Conservation (phyloP, 2,113 vertebrate genomes). For the Triplophysa dalaica region DNA sequence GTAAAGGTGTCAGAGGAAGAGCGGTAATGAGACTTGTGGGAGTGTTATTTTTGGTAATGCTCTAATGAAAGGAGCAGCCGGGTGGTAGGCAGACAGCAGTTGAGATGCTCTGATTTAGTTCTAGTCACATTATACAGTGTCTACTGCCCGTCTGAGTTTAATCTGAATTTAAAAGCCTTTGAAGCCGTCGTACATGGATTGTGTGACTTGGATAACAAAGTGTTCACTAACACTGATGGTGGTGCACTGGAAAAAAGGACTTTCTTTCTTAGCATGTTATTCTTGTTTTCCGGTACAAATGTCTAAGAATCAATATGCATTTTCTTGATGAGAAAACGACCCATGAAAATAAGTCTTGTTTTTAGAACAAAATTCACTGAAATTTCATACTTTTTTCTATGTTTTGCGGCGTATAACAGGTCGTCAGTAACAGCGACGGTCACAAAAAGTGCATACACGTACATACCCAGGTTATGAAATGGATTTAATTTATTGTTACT, state of each 20-base stretch:
- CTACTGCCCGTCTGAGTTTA: slow-evolving; percentile 27
- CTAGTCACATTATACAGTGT: slow-evolving; percentile 25
- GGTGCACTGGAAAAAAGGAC: too few relatives aligned
- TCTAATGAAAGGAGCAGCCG: slow-evolving; percentile 48
- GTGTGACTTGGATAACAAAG: not conserved
- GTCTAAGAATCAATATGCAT: too few relatives aligned
- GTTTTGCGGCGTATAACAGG: too few relatives aligned
- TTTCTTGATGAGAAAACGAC: too few relatives aligned
- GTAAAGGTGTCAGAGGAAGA: slow-evolving; percentile 39
- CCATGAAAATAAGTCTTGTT: too few relatives aligned
- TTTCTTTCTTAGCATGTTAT: too few relatives aligned
- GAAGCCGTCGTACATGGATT: not conserved
- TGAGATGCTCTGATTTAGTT: slow-evolving; percentile 45
- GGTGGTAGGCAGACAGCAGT: slow-evolving; percentile 44
- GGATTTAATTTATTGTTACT: too few relatives aligned
- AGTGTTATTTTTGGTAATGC: slow-evolving; percentile 54
- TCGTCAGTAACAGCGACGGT: too few relatives aligned
- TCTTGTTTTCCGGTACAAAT: too few relatives aligned
- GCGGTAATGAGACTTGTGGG: slow-evolving; percentile 43
- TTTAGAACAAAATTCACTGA: too few relatives aligned
- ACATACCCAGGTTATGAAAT: not conserved
- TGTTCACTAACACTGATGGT: slow-evolving; percentile 1
- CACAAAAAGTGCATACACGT: too few relatives aligned
- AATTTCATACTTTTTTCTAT: too few relatives aligned
- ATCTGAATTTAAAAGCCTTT: slow-evolving; percentile 6